phyloP scores from a whole-genome alignment of 2,888 invertebrate genomes.

The Gisinianus flammeolus region DNA sequence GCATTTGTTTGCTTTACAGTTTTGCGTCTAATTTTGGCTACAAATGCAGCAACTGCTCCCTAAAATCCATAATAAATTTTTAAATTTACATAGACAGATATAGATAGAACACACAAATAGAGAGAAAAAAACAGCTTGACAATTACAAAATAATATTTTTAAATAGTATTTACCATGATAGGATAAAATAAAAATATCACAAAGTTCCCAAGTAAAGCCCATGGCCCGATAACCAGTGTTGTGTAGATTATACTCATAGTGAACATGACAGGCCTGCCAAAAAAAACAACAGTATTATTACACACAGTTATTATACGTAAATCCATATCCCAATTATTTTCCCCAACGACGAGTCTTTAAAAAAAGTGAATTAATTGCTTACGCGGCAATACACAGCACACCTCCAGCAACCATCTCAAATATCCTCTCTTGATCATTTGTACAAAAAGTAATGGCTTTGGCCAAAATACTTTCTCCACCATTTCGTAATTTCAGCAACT shows the following conservation, averaged over 20 bases:
- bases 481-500: slow-evolving; percentile 61
- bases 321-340: too few relatives aligned
- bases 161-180: slow-evolving; percentile 61
- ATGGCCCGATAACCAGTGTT: slow-evolving; percentile 62
- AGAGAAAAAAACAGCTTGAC: neutral
- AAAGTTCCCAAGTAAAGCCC: slow-evolving; percentile 62
- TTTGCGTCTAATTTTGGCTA: slow-evolving; percentile 59
- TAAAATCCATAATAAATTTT: slow-evolving; percentile 45
- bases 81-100: neutral
- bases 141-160: neutral
- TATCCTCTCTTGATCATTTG: slow-evolving; percentile 62
- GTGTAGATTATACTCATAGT: slow-evolving; percentile 62
- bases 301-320: too few relatives aligned
- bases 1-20: slow-evolving; percentile 61
- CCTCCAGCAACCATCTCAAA: slow-evolving; percentile 62
- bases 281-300: slow-evolving; percentile 16
- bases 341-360: too few relatives aligned
- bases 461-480: slow-evolving; percentile 62
- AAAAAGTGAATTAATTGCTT: neutral
- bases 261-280: slow-evolving; percentile 61
- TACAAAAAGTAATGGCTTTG: slow-evolving; percentile 61
- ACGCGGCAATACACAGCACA: slow-evolving; percentile 58
- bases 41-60: slow-evolving; percentile 60
- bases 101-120: slow-evolving; percentile 14
- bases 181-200: slow-evolving; percentile 63